Base-by-base conservation (phyloP, 2,113 vertebrate genomes). In the Alaudala cheleensis region DNA sequence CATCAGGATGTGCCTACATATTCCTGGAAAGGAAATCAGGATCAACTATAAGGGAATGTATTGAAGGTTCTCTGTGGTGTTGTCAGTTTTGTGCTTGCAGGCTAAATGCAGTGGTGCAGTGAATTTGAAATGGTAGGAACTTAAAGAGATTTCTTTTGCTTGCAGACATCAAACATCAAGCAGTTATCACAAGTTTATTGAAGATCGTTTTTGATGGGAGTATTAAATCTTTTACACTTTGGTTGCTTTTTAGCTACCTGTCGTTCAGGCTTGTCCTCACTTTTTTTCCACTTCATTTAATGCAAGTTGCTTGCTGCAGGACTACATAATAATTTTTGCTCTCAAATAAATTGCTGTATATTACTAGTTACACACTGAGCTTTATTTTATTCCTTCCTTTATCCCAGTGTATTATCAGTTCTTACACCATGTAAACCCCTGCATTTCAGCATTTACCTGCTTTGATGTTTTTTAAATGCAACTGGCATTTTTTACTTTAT, bases 321-420 rank as follows among this genome's bases (percentile, higher is more conserved):
- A 84, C 58, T 86, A 24, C 22, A 21, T 51, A 77, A 54, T 66
- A 2, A 17, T 65, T 61, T 90, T 72, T 71, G 65, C 34, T 91
- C 31, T 66, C 2, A 5, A 93, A 19, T 74, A 91, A 88, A 77
- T 88, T 92, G 40, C 56, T 83, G 20, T 71, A 2, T 47, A 49
- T 84, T 57, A 67, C 29, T 71, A 91, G 45, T 74, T 84, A 45
- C 26, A 21, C 37, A 66, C 13, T 28, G 33, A 78, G 8, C 34
- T 91, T 71, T 77, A 25, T 88, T 73, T 81, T 84, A 54, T 64
- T 86, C 28, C 25, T 62, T 84, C 18, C 37, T 85, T 90, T 16
- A 15, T 94, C 86, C 81, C 45, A 51, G 28, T 64, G 24, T 44
- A 49, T 89, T 22, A 79, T 56, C 44, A 60, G 33, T 76, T 94